Conservation (phyloP, 1,140 invertebrate genomes). For the Heliconius eleuchia region DNA sequence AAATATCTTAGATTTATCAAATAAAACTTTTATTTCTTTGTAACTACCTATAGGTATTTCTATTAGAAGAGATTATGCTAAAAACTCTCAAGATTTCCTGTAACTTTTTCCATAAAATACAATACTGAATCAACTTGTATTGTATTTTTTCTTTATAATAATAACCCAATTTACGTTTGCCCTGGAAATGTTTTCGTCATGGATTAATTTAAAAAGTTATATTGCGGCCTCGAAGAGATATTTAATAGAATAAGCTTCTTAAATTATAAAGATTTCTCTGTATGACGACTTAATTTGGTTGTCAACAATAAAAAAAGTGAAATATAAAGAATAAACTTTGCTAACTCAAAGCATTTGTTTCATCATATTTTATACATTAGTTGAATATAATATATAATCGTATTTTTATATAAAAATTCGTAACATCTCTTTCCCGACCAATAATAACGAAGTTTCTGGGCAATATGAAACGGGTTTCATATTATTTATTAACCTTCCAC, state of each 20-base stretch:
- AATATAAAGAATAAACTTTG: neutral
- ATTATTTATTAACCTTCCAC: too few species aligned
- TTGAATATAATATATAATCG: too few species aligned
- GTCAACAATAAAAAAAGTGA: neutral
- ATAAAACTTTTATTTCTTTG: neutral
- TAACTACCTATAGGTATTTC: neutral
- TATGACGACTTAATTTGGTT: constrained; percentile 28
- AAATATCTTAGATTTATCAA: neutral
- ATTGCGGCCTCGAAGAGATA: constrained; percentile 53
- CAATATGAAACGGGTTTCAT: too few species aligned
- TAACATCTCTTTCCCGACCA: too few species aligned
- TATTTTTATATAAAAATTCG: too few species aligned
- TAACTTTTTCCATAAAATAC: constrained; percentile 33
- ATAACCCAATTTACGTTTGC: constrained; percentile 46
- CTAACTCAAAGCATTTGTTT: neutral
- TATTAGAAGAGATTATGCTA: neutral
- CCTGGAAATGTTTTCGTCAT: constrained; percentile 54
- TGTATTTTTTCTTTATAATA: constrained; percentile 40
- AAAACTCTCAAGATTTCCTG: neutral
- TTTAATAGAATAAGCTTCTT: constrained; percentile 42
- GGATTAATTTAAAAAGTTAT: constrained; percentile 74
- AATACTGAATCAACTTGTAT: constrained; percentile 36
- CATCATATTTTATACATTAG: too few species aligned
- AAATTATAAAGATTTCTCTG: constrained; percentile 39
- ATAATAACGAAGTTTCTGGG: too few species aligned